A percentile compares a stretch with the other conserved stretches of the same genome.
Conservation (phyloP, 2,888 invertebrate species). For the Macaria liturata region DNA sequence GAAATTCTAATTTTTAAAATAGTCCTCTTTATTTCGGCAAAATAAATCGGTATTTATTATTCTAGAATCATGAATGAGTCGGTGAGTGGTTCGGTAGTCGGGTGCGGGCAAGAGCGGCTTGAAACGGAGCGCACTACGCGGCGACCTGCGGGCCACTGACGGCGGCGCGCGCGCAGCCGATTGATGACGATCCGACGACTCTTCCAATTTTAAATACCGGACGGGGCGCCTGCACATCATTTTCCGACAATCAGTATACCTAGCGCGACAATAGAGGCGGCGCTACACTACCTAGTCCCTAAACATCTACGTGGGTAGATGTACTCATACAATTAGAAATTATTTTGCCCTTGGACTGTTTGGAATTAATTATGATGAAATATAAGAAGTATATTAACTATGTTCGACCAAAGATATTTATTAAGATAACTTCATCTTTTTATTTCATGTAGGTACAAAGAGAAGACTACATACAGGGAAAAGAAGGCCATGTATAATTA, state of each 20-base stretch:
- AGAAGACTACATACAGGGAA: no score
- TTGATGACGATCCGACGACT: conserved; percentile 56
- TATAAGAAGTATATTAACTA: no score
- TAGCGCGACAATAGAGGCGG: conserved; percentile 14
- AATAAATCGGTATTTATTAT: conserved; percentile 50
- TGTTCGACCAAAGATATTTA: no score
- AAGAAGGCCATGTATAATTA: no score
- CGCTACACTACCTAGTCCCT: conserved; percentile 3
- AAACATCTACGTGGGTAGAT: no score
- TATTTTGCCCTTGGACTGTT: no score
- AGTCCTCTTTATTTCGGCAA: conserved; percentile 46
- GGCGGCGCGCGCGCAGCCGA: conserved; percentile 66
- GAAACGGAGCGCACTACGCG: conserved; percentile 71
- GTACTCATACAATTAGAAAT: no score
- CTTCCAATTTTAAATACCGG: conserved; percentile 74
- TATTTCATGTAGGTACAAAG: no score
- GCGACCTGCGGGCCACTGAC: conserved; percentile 77
- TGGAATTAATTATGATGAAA: no score
- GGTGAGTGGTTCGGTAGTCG: conserved; percentile 61
- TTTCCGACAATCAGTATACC: conserved; percentile 52
- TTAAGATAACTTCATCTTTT: no score
- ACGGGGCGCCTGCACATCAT: conserved; percentile 55
- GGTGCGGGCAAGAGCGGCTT: conserved; percentile 58
- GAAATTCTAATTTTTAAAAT: conserved; percentile 47
- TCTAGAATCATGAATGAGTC: conserved; percentile 36